A percentile compares a stretch with the other conserved stretches of the same genome.
Conservation (phyloP, 2,888 invertebrate species). For the Sinohyriopsis cumingii region DNA sequence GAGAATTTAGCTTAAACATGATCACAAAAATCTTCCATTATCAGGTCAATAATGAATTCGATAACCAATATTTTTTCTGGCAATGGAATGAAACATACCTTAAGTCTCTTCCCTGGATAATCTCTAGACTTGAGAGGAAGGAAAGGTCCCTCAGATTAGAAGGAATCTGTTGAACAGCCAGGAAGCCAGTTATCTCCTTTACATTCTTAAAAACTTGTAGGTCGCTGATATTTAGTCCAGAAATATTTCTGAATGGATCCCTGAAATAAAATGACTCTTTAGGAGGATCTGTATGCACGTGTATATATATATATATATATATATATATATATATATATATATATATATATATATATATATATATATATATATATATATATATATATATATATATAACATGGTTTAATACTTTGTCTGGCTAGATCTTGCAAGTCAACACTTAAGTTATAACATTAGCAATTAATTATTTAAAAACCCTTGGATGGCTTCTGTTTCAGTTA, state of each 20-base stretch:
- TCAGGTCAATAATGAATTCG: no score
- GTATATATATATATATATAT: neutral
- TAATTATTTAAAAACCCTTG: no score
- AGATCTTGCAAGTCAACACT: no score
- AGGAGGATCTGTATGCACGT: no score
- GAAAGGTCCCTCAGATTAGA: conserved; percentile 88
- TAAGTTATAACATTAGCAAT: no score
- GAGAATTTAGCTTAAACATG: no score
- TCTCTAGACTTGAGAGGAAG: conserved; percentile 92
- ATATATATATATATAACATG: no score
- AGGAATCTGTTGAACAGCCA: conserved; percentile 92
- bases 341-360: neutral
- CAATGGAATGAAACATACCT: conserved; percentile 12
- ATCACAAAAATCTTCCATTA: no score
- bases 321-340: neutral
- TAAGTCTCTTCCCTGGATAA: conserved; percentile 89
- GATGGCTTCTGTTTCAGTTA: no score
- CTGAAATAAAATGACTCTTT: conserved; percentile 35
- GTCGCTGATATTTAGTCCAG: conserved; percentile 77
- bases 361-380: no score
- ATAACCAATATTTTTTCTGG: no score
- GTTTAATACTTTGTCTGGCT: no score
- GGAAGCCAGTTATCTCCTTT: conserved; percentile 91
- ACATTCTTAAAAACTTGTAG: conserved; percentile 92
- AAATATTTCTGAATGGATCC: conserved; percentile 41